Evolutionary conservation across 2,113 vertebrate genomes (phyloP), one percentile per base, ranked within the genome.

Genomic region (Xyliphius kryptos): DNA sequence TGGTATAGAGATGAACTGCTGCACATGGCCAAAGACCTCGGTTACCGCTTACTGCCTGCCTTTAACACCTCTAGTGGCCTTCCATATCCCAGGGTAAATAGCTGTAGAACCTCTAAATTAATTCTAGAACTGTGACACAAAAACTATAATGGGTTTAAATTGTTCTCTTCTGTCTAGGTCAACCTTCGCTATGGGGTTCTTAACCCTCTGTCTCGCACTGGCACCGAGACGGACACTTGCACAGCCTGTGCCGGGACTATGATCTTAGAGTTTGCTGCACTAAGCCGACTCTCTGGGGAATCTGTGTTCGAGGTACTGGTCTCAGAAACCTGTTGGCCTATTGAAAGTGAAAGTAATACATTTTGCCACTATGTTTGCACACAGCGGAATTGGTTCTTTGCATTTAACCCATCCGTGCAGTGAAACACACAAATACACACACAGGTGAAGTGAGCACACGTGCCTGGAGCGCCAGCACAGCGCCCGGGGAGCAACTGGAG

Each of bases 1-100:
- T 98, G 94, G 96, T 99, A 99, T 80, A 90, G 83, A 32, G 91
- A 91, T 51, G 93, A 97, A 70, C 90, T 99, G 73, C 86, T 99
- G 38, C 88, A 91, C 36, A 97, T 98, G 95, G 94, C 96, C 59
- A 95, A 93, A 84, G 91, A 97, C 0, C 73, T 99, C 66, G 96
- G 96, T 53, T 88, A 91, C 70, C 90, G 92, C 63, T 90, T 99
- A 66, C 71, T 99, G 61, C 95, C 95, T 37, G 96, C 95, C 66
- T 99, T 99, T 79, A 99, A 98, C 77, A 99, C 96, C 77, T 96
- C 91, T 78, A 99, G 95, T 74, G 96, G 95, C 78, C 90, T 99
- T 80, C 96, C 96, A 69, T 99, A 96, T 66, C 95, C 96, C 68
- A 87, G 95, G 85, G 96, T 99, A 83, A 91, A 89, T 84, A 15